Evolutionary conservation across 2,113 vertebrate species (phyloP), one percentile per base, ranked within the genome.

Genomic region (Peromyscus californicus): DNA sequence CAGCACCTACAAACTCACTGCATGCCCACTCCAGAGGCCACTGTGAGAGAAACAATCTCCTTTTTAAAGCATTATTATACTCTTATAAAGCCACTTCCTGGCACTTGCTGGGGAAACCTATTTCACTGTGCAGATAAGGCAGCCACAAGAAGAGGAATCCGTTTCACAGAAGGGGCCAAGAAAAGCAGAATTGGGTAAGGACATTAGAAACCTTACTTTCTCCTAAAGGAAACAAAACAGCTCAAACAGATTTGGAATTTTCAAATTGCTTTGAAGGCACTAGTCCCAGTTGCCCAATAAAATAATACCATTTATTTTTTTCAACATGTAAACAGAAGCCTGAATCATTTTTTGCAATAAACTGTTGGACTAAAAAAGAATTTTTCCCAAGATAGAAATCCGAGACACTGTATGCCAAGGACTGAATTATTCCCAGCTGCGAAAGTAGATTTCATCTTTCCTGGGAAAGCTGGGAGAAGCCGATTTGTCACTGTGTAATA

Each of bases 301-400:
- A 98, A 96, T 95, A 97, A 90, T 92, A 87, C 57, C 78, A 97
- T 95, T 98, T 97, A 95, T 96, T 97, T 92, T 97, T 86, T 93
- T 94, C 94, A 96, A 94, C 94, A 90, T 97, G 91, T 95, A 97
- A 98, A 97, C 97, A 98, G 98, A 96, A 98, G 98, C 95, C 93
- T 97, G 96, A 97, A 95, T 86, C 69, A 88, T 79, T 94, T 93
- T 80, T 95, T 97, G n/a, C 65, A 97, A 96, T 92, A 90, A 97
- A 96, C 96, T 95, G n/a, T 95, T 96, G 90, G 93, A 96, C 97
- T 65, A 82, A 95, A 97, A 63, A 42, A 42, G 36, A n/a, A 54
- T 94, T 95, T 92, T 95, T 70, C 97, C 89, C 96, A 96, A 96
- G 94, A 97, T 78, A 97, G 94, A 97, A 97, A 93, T 91, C 91